Evolutionary conservation across 2,797 vertebrate genomes (phyloP), one percentile per base, ranked within the genome.

Genomic region (Pelobates cultripes): DNA sequence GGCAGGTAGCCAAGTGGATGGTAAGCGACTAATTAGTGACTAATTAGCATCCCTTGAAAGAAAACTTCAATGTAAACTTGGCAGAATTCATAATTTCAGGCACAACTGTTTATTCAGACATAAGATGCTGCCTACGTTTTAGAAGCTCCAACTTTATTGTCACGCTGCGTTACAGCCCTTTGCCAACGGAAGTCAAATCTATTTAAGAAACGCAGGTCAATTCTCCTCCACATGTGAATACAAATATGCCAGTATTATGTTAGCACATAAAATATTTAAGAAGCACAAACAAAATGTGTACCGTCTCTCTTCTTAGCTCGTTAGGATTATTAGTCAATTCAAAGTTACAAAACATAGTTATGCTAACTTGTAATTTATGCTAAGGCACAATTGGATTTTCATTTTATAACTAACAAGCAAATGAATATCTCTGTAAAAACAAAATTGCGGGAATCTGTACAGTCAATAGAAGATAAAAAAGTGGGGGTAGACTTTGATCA

Each of bases 21-120:
- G 66, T 61, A 81, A 81, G 55, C 69, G 66, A 64, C 73, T 81
- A 81, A 81, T 81, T 81, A 81, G 73, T 70, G 42, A 63, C 64
- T 75, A 81, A 81, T 81, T 81, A 81, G 66, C 64, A 81, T 70
- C 79, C 79, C 53, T 70, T 81, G 73, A 81, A 81, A 81, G 66
- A 81, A 70, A 69, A 69, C 72, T 81, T 47, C 73, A 75, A 41
- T 70, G 44, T 75, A 81, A 81, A 75, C 66, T 70, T 80, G 71
- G 71, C 71, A 53, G 79, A 80, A 80, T 69, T 70, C 69, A 70
- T 81, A 75, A 70, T 81, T 81, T 70, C 55, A 75, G 69, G 66
- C 60, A 70, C 40, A 63, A 70, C 66, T 75, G 70, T 75, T 69
- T 81, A 75, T 81, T 81, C 66, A 75, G 73, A 70, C 55, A 63